phyloP scores from a whole-genome alignment of 1,140 invertebrate species.

The Cyrtorhinus lividipennis region DNA sequence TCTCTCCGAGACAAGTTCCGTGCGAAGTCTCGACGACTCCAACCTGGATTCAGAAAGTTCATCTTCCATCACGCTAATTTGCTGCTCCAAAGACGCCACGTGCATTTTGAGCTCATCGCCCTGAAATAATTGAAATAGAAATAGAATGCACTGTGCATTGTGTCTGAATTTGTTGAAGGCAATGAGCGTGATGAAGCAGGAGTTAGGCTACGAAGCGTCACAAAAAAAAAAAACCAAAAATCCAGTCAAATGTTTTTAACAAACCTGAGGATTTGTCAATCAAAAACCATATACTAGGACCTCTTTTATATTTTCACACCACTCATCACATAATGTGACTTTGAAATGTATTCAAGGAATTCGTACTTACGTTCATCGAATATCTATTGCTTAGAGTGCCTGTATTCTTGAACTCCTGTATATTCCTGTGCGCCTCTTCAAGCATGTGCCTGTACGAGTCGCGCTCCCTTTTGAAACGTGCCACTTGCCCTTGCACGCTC shows the following conservation, averaged over 20 bases:
- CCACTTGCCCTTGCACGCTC: slow-evolving; percentile 59
- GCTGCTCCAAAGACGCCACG: slow-evolving; percentile 57
- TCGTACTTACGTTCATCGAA: slow-evolving; percentile 1
- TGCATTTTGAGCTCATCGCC: slow-evolving; percentile 34
- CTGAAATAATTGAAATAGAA: slow-evolving; percentile 26
- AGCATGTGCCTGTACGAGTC: slow-evolving; percentile 85
- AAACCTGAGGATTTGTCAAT: too few relatives aligned
- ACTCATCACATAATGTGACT: too few relatives aligned
- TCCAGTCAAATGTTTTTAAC: too few relatives aligned
- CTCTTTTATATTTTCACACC: too few relatives aligned
- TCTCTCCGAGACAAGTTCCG: slow-evolving; percentile 75
- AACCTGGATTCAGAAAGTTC: slow-evolving; percentile 69
- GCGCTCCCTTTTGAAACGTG: slow-evolving; percentile 70
- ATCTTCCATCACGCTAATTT: slow-evolving; percentile 72
- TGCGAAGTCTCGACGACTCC: slow-evolving; percentile 70
- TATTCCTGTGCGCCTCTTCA: slow-evolving; percentile 67
- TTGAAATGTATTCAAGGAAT: too few relatives aligned
- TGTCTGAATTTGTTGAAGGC: background rate
- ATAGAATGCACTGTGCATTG: slow-evolving; percentile 16
- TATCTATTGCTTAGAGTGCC: slow-evolving; percentile 9
- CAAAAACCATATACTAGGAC: too few relatives aligned
- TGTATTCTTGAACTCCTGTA: slow-evolving; percentile 50
- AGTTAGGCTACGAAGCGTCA: too few relatives aligned
- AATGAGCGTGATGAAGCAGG: too few relatives aligned
- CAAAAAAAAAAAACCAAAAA: too few relatives aligned